Base-by-base conservation (phyloP, 1,140 invertebrate genomes). In the Aphidius gifuensis region DNA sequence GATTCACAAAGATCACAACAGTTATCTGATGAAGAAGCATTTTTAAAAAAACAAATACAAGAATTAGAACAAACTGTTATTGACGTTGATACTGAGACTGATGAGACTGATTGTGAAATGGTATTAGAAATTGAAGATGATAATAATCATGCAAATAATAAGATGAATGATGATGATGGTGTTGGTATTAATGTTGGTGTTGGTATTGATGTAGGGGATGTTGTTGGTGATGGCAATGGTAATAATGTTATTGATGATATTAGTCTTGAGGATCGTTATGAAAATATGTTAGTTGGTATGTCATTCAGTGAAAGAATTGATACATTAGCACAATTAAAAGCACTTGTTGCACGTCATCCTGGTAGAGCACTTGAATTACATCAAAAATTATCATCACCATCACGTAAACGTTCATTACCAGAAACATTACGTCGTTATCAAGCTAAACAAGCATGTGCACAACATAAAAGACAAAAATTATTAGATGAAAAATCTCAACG, bases 341-440 rank as follows among this genome's bases (percentile, higher is more conserved):
- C 87, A 1, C 78, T 92, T 5, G 89, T 90, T n/a, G 86, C 87
- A 1, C 85, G 94, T 51, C 90, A 93, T 78, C 94, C 94, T 4
- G 94, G 94, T 0, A 84, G 94, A 64, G 93, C 93, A 1, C 84
- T 94, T 55, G 92, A 96, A 68, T 82, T 98, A 49, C 94, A 97
- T 76, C 93, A 95, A 70, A 97, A 97, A 77, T 76, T 97, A 0
- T 96, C 93, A 0, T 94, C 93, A 51, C 93, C 94, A 1, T 92
- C 93, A 4, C 84, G 93, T 55, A 89, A 92, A 69, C 86, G 91
- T 62, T 93, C 88, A 38, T 71, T 91, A 21, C 86, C 93, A 50
- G 92, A 94, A 74, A 90, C 90, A 72, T 91, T 57, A 79, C 85
- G 83, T 75, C 81, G 90, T 43, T 92, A 96, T 71, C 92, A 96